These are phyloP conservation scores for Erythrocercus mccallii DNA, from an alignment of 2,113 vertebrate genomes.

Conservation along the genomic window DNA sequence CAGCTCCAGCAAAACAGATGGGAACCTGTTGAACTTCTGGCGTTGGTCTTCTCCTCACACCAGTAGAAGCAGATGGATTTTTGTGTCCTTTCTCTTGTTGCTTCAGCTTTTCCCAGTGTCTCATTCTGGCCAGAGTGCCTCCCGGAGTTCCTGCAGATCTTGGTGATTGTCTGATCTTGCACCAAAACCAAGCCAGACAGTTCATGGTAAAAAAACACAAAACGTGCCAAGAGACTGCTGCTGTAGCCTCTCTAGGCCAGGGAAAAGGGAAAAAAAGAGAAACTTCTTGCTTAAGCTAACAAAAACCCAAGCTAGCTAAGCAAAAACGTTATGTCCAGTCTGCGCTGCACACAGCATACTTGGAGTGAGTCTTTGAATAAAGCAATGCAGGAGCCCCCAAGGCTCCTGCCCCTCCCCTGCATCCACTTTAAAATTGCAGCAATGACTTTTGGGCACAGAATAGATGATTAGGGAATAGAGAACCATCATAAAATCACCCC, in stretches of 20 bases:
- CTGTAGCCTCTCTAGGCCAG: background rate
- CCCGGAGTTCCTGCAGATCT: background rate
- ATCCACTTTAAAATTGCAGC: background rate
- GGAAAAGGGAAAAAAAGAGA: background rate
- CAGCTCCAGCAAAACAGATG: background rate
- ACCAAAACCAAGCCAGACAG: background rate
- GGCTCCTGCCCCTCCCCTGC: too few species aligned
- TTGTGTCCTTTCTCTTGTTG: background rate
- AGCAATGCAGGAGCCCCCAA: rapidly evolving
- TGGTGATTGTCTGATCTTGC: rapidly evolving
- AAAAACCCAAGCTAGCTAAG: background rate
- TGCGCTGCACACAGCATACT: rapidly evolving
- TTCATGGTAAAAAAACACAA: background rate
- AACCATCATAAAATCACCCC: background rate
- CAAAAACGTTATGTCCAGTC: rapidly evolving
- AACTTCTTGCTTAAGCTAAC: background rate
- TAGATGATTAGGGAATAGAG: background rate
- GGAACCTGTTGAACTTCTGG: background rate
- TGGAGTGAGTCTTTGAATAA: background rate
- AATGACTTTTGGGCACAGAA: background rate
- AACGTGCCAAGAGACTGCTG: background rate
- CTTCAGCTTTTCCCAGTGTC: background rate
- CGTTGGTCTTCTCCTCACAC: background rate
- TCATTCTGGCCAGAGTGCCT: background rate
- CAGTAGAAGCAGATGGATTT: background rate